phyloP scores from a whole-genome alignment of 2,797 vertebrate genomes.

The Chrysocyon brachyurus region DNA sequence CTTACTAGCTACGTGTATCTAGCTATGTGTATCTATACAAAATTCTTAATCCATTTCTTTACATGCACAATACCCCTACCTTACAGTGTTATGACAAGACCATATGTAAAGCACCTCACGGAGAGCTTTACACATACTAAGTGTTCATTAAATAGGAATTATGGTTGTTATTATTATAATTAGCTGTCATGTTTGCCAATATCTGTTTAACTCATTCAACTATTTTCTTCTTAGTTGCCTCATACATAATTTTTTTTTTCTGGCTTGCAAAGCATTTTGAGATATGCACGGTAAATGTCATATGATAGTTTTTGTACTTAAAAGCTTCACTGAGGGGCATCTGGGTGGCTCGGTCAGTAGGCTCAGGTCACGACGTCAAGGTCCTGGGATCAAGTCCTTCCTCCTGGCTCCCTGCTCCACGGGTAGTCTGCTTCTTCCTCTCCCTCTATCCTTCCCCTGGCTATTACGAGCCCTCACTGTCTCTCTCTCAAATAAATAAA shows the following conservation, averaged over 20 bases:
- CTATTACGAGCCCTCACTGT: no score
- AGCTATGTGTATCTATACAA: not conserved
- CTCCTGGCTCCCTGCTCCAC: not conserved
- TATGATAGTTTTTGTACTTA: not conserved
- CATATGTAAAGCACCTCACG: not conserved
- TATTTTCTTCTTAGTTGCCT: constrained; percentile 36
- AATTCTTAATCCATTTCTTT: constrained; percentile 31
- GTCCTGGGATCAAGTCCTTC: not conserved
- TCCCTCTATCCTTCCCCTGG: no score
- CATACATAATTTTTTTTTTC: not conserved
- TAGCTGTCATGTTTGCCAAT: constrained; percentile 8
- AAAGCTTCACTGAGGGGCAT: not conserved
- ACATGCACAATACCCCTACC: constrained; percentile 18
- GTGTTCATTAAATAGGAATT: constrained; percentile 34
- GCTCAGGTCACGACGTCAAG: not conserved
- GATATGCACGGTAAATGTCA: not conserved
- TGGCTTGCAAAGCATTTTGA: constrained; percentile 49
- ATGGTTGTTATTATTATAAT: constrained; percentile 59
- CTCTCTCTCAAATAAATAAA: no score
- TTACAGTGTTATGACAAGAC: not conserved
- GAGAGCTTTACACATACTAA: constrained; percentile 34
- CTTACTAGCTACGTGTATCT: not conserved
- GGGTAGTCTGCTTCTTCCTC: not conserved
- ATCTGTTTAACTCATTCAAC: constrained; percentile 45
- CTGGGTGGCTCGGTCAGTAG: not conserved